Base-by-base conservation (phyloP, 2,113 vertebrate species). In the Chloebia gouldiae region DNA sequence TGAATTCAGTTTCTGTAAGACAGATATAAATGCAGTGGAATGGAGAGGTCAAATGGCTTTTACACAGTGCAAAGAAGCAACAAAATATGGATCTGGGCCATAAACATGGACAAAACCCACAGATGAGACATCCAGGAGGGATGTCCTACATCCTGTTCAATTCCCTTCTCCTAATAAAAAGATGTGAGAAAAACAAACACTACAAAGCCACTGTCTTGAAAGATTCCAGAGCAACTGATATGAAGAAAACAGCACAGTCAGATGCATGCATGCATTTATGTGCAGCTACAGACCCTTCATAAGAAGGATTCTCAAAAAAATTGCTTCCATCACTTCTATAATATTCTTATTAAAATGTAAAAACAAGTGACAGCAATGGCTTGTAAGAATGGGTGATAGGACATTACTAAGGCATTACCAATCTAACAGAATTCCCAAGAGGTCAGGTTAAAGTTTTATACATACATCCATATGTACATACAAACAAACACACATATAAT, bases 391-490 rank as follows among this genome's bases (percentile, higher is more conserved):
- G 7, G 14, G 10, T 56, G 25, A 80, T 49, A 24, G 10, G 5
- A 39, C 22, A 49, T 23, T 28, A 30, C 10, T 33, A 25, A 33
- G 28, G 33, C 13, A 69, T 23, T 37, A 49, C 7, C 28, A 76
- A 59, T 10, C 35, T 39, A 47, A 35, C 0, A 4, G 39, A 76
- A 35, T 18, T 79, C 8, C 21, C 23, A 33, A 24, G 23, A 64
- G 21, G 24, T 44, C 2, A 2, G 10, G 23, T 63, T 82, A 35
- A 80, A 70, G 16, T 72, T 88, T 86, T 51, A 51, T 65, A 11
- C 2, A 4, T 37, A n/a, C 20, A 72, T n/a, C 19, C 8, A 12
- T 35, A 11, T 1, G 0, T 22, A 47, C 47, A 70, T 6, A 7
- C 6, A 44, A 5, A 17, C 25, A 61, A 7, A 42, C 8, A 78